Base-by-base conservation (phyloP, 2,888 invertebrate species). In the Eurytoma adleriae region DNA sequence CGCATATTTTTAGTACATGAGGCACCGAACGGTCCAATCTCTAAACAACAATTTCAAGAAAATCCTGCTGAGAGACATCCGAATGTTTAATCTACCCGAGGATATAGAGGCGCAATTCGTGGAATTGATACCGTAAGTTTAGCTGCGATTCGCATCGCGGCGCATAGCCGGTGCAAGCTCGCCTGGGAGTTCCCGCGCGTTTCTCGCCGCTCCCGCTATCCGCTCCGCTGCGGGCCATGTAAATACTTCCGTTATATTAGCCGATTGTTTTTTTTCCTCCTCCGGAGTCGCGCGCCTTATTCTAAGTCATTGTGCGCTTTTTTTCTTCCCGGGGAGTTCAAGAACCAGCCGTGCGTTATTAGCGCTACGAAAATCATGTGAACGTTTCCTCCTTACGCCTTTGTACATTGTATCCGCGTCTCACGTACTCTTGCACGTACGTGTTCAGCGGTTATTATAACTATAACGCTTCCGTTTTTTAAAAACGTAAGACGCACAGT, bases 211-310 rank as follows among this genome's bases (percentile, higher is more conserved):
- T 40, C 40, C 40, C 40, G 40, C 40, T 40, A 40, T 40, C 40
- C 40, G 10, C 40, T 40, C 40, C 40, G 40, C 40, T 40, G 10
- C 40, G 40, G 40, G 40, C 69, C 40, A 64, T 66, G 69, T 70
- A 79, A 74, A 79, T 75, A 75, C 79, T 79, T 79, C 79, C 78
- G 74, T 70, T 74, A 74, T 64, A 78, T 78, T 73, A 78, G 62
- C 68, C 61, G 24, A 57, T 61, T 67, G 67, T 71, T 54, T 69
- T 54, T 30, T 62, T 75, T 24, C 67, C 24, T 67, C 59, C 30
- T 13, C 18, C 71, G 16, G 20, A 4, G 5, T 14, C 20, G 10
- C 20, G 27, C 27, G 20, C 54, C 14, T 40, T n/a, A 30, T 40
- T 48, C 7, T 40, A 40, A 40, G 10, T 40, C 40, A 40, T 7